phyloP scores from a whole-genome alignment of 1,140 invertebrate genomes.

The Dermatophagoides farinae region DNA sequence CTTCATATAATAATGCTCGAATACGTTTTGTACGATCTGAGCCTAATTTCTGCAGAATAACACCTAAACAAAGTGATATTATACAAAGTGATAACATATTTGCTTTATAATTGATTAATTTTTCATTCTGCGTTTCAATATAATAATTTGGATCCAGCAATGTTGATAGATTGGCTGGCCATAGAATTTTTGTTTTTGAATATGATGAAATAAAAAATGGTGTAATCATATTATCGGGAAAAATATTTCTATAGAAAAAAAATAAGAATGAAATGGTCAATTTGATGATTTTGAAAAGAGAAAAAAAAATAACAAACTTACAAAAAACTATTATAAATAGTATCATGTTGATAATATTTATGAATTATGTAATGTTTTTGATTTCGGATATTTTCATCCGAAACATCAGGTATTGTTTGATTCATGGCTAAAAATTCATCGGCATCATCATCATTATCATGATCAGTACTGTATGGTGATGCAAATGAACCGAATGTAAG shows the following conservation, averaged over 20 bases:
- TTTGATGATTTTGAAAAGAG: background rate
- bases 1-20: conserved; percentile 53
- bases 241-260: conserved; percentile 14
- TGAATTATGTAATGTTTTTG: background rate
- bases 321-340: background rate
- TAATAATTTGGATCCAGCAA: background rate
- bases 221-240: conserved; percentile 17
- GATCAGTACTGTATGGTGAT: no score
- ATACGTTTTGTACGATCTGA: conserved; percentile 33
- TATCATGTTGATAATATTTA: background rate
- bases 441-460: background rate
- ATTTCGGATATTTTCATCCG: background rate
- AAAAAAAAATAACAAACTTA: background rate
- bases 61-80: conserved; percentile 38
- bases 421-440: background rate
- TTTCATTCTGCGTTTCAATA: background rate
- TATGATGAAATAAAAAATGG: conserved; percentile 11
- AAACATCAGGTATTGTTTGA: background rate
- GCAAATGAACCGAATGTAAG: background rate
- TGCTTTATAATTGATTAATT: background rate
- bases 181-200: background rate
- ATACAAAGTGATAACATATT: conserved; percentile 4
- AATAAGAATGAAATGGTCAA: background rate
- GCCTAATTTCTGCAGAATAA: conserved; percentile 54
- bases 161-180: background rate